These are phyloP conservation scores for Dermatophagoides farinae DNA, from an alignment of 1,140 invertebrate genomes.

Conservation along the genomic window DNA sequence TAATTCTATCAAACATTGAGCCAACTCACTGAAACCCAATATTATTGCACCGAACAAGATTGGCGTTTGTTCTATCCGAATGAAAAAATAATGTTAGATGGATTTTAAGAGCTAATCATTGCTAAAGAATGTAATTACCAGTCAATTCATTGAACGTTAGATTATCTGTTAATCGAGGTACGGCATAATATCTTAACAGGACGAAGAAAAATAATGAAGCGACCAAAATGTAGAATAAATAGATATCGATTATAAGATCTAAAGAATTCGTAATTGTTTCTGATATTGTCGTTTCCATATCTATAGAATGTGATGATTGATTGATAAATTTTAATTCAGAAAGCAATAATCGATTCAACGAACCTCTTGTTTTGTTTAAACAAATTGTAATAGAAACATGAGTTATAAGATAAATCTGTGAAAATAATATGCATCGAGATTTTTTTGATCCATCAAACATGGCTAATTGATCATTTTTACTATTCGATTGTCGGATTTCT, in stretches of 20 bases:
- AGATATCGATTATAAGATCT: constrained; percentile 2
- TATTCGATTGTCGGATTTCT: not conserved
- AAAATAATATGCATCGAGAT: constrained; percentile 8
- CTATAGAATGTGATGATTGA: too few relatives aligned
- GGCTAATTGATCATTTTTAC: not conserved
- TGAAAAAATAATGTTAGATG: not conserved
- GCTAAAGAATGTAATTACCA: constrained; percentile 8
- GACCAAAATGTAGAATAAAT: constrained; percentile 8
- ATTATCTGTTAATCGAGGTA: not conserved
- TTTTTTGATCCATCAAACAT: constrained; percentile 3
- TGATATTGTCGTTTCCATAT: not conserved
- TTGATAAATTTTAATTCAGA: not conserved
- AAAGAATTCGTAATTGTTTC: not conserved
- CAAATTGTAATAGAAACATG: constrained; percentile 12
- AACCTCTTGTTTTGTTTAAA: constrained; percentile 8
- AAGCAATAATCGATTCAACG: not conserved
- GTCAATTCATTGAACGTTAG: not conserved
- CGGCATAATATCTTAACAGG: constrained; percentile 12
- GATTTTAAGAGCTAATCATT: not conserved
- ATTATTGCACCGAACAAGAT: constrained; percentile 8
- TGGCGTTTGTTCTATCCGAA: not conserved
- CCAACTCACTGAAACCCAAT: constrained; percentile 15
- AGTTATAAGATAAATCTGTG: constrained; percentile 11
- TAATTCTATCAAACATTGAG: constrained; percentile 6
- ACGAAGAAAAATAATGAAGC: constrained; percentile 12